Evolutionary conservation across 1,140 invertebrate species (phyloP), one percentile per base, ranked within the genome.

Genomic region (Bacillus rossius): DNA sequence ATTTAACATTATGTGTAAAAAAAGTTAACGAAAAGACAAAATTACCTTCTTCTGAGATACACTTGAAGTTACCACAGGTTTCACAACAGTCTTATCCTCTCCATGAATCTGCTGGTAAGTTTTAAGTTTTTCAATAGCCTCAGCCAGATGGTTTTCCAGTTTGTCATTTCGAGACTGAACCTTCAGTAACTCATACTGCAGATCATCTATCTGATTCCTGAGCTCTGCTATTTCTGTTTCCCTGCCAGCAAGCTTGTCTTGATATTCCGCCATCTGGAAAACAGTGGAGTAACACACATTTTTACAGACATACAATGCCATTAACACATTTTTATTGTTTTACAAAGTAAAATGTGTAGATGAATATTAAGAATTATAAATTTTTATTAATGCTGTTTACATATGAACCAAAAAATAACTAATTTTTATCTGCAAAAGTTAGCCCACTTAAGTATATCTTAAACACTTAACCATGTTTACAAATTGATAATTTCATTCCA

Each of bases 221-320:
- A 97, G 77, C 71, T 98, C 96, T 20, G 94, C 95, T 59, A 88
- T 91, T 75, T 96, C 89, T 0, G 94, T 98, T 75, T 98, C 94
- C 67, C 92, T 86, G 20, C 89, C 90, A 26, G 89, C 92, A 51
- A 96, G 80, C 20, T 89, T 88, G 70, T 98, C 95, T 74, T 96
- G 91, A 25, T 95, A 74, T 72, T 94, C 91, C 40, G 93, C 88
- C 73, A 95, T 88, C 79, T 88, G 19, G 26, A 22, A 25, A 50
- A 59, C 40, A n/a, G n/a, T n/a, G n/a, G n/a, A n/a, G n/a, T n/a
- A n/a, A n/a, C n/a, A n/a, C n/a, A n/a, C n/a, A n/a, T n/a, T n/a
- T n/a, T n/a, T n/a, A n/a, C n/a, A n/a, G n/a, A n/a, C n/a, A n/a
- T n/a, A n/a, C n/a, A n/a, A n/a, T n/a, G n/a, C n/a, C n/a, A n/a